Evolutionary conservation across 2,797 vertebrate species (phyloP), one percentile per base, ranked within the genome.

Genomic region (Gymnothorax javanicus): DNA sequence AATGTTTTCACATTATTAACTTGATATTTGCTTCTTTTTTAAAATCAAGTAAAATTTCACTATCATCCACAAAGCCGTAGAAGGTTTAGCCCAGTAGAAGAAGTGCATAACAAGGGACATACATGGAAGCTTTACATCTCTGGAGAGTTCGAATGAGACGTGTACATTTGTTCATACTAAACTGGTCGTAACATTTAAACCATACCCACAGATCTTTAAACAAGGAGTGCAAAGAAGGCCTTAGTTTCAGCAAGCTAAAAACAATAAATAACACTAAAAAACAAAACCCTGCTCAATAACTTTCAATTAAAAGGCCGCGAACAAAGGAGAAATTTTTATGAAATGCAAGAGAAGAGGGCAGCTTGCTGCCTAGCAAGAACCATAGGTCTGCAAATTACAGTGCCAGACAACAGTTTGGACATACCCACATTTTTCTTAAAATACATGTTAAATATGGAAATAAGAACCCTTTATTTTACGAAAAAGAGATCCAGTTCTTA

Each of bases 171-270:
- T 25, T 52, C n/a, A 23, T 52, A 81, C 20, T 33, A 50, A 54
- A 81, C 77, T 11, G 27, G 20, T 50, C 54, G 56, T 54, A 56
- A 54, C n/a, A 56, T 15, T 7, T 81, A 54, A 52, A 52, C 52
- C 77, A 56, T 6, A 81, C 56, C 56, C n/a, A 81, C 50, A 81
- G 56, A 56, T 23, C 17, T 52, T 56, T 20, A 7, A 81, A 17
- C 77, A 83, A 60, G 82, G 12, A 83, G 57, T 52, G 56, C 15
- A 59, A 83, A 59, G 58, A 83, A 83, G 58, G 83, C 59, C 52
- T 23, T 52, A 62, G 83, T 54, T 67, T 23, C 59, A 84, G 43
- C 58, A 11, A 64, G 59, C 83, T 84, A 7, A 52, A 84, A 84
- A 62, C 83, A 62, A 60, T 12, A 7, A 33, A n/a, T 64, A 64